A percentile compares a stretch with the other conserved stretches of the same genome.
These are phyloP conservation scores for Heterodera schachtii DNA, from an alignment of 1,140 invertebrate species.

Conservation along the genomic window DNA sequence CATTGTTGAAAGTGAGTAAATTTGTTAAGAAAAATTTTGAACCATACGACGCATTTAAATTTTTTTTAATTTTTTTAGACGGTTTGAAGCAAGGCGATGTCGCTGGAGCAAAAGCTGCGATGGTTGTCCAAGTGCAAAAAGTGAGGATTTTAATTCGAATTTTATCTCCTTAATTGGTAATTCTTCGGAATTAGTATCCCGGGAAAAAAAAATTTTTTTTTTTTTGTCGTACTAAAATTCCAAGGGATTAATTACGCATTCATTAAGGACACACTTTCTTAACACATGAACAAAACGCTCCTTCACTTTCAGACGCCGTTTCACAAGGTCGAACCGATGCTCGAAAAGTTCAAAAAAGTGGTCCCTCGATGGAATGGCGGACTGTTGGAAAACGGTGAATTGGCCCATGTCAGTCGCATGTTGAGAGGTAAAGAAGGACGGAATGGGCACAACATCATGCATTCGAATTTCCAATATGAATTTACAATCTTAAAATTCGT, in stretches of 20 bases:
- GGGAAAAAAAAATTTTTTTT: no score
- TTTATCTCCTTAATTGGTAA: no score
- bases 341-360: background rate
- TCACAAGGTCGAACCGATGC: conserved; percentile 20
- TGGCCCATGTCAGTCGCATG: background rate
- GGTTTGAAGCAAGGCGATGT: background rate
- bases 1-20: conserved; percentile 11
- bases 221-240: background rate
- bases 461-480: no score
- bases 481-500: no score
- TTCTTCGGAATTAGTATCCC: no score
- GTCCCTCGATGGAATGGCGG: background rate
- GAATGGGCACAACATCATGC: no score
- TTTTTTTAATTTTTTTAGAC: background rate
- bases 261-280: no score
- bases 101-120: background rate
- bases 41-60: background rate
- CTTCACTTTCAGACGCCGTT: conserved; percentile 29
- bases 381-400: background rate
- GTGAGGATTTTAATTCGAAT: background rate
- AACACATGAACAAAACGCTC: no score
- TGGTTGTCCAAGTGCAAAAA: conserved; percentile 30
- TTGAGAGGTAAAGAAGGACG: background rate
- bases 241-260: no score
- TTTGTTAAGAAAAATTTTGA: background rate